phyloP scores from a whole-genome alignment of 2,113 vertebrate genomes.

The Synodontis membranacea region DNA sequence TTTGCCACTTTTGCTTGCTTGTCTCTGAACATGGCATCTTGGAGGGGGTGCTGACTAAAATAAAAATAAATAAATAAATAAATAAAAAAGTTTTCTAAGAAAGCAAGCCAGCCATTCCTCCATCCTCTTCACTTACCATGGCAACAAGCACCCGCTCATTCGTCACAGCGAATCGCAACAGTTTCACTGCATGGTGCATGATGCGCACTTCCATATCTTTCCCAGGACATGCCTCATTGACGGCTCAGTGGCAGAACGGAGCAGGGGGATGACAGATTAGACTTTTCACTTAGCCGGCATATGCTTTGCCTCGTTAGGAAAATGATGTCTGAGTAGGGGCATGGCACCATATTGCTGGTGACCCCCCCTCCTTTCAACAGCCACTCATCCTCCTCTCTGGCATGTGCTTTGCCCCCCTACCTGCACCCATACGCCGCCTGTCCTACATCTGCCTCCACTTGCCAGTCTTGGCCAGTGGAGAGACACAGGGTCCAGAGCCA shows the following conservation, averaged over 20 bases:
- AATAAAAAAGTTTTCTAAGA: conserved; percentile 31
- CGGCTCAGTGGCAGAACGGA: conserved; percentile 49
- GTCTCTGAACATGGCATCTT: conserved; percentile 9
- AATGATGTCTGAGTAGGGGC: conserved; percentile 57
- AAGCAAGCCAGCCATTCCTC: conserved; percentile 34
- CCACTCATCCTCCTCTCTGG: conserved; percentile 46
- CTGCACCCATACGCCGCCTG: conserved; percentile 33
- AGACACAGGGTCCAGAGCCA: conserved; percentile 35
- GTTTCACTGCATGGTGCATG: conserved; percentile 48
- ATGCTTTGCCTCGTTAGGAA: conserved; percentile 63
- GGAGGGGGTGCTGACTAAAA: conserved; percentile 17
- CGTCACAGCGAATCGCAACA: conserved; percentile 49
- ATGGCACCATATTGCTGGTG: conserved; percentile 49
- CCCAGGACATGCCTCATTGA: conserved; percentile 53
- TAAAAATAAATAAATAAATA: not conserved
- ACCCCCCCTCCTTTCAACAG: conserved; percentile 35
- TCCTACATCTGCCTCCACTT: conserved; percentile 42
- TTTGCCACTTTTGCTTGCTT: conserved; percentile 26
- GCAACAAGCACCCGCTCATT: conserved; percentile 45
- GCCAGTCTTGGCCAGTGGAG: conserved; percentile 43
- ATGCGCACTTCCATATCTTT: conserved; percentile 48
- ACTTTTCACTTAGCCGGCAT: conserved; percentile 63
- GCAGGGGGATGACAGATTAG: conserved; percentile 54
- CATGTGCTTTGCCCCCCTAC: conserved; percentile 41
- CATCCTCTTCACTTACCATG: conserved; percentile 39